Evolutionary conservation across 2,113 vertebrate species (phyloP), one percentile per base, ranked within the genome.

Genomic region (Macquaria australasica): DNA sequence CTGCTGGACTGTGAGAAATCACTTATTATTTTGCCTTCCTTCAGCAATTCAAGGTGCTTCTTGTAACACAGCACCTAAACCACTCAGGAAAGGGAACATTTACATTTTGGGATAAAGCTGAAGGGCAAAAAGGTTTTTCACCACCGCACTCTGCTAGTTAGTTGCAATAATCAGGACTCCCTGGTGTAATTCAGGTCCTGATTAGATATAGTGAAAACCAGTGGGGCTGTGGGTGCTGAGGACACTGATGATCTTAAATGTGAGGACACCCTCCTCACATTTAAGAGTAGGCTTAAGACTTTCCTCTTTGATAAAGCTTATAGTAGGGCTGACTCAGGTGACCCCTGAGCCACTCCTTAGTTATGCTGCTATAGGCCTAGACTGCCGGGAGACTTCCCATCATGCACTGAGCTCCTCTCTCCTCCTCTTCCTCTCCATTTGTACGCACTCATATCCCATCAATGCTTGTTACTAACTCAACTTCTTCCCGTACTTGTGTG

Each of bases 211-310:
- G 43, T 43, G 45, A 43, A 45, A 73, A 69, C 9, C 55, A 73
- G 31, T 60, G 23, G 50, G 16, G 60, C 73, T 75, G 39, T 50
- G 28, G 75, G 39, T 74, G 59, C 31, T 63, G 62, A 69, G 68
- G 63, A 74, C 73, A 70, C 43, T 23, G 37, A 77, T 87, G 34
- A 43, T n/a, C n/a, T n/a, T n/a, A n/a, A n/a, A n/a, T n/a, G n/a
- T n/a, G n/a, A n/a, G 28, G 28, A 31, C 28, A 31, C 28, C 28
- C 28, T 31, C 28, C 28, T 31, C 28, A 31, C 28, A 31, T 31
- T 31, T 31, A 31, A 31, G 28, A 31, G 28, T 31, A 31, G 28
- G 28, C 28, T 31, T 31, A 31, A 31, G 2, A 31, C 28, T 31
- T 31, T 31, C 28, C 28, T 31, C 28, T 31, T 31, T 31, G 28